Evolutionary conservation across 1,140 invertebrate species (phyloP).

Genomic region (Heliconius hewitsoni): DNA sequence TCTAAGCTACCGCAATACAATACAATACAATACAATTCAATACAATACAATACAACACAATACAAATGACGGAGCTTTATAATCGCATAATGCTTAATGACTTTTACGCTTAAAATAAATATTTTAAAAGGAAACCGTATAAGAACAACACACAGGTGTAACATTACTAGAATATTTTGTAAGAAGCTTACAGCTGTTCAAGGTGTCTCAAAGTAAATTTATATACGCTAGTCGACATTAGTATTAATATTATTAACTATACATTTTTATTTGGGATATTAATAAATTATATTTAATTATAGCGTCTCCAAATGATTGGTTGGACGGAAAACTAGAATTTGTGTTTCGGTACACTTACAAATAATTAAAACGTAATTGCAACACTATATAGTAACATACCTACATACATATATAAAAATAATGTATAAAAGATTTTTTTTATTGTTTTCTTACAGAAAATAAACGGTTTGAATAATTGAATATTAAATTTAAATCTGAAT

Average conservation of each 20-base stretch:
- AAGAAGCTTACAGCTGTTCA: not conserved
- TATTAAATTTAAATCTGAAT: not conserved
- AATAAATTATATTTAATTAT: conserved; percentile 14
- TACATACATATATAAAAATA: not conserved
- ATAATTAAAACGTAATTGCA: not conserved
- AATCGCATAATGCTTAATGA: not conserved
- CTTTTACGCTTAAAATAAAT: not conserved
- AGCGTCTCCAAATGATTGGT: not conserved
- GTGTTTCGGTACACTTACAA: not conserved
- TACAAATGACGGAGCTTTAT: not conserved
- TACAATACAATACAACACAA: too few species aligned
- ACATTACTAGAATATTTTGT: not conserved
- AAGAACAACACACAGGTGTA: not conserved
- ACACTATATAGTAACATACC: not conserved
- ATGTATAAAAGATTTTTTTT: not conserved
- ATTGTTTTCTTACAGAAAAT: not conserved
- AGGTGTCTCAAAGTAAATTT: not conserved
- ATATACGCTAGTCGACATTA: not conserved
- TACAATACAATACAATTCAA: too few species aligned
- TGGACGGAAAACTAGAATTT: conserved; percentile 13
- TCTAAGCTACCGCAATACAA: too few species aligned
- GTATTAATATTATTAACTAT: not conserved
- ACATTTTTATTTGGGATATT: not conserved
- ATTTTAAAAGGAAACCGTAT: not conserved
- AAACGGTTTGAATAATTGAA: not conserved